Base-by-base conservation (phyloP, 1,140 invertebrate species). In the Luehdorfia chinensis region DNA sequence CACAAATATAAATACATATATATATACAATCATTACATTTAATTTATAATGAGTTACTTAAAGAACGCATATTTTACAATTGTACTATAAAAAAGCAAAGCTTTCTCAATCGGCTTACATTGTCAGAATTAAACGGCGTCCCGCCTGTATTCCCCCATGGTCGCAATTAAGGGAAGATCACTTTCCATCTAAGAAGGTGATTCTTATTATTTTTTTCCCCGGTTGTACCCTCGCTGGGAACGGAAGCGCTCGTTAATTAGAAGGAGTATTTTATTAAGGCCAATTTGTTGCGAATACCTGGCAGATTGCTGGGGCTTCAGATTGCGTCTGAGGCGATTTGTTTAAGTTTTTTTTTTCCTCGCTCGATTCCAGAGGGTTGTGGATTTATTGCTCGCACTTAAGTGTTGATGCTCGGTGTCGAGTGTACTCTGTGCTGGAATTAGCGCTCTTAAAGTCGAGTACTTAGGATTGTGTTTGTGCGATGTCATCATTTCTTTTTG, bases 211-310 rank as follows among this genome's bases (percentile, higher is more conserved):
- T 78, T 80, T 72, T 75, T n/a, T 61, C 71, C 58, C 51, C 55
- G 39, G 48, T 31, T 19, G 19, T 25, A 43, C 27, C 16, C 21
- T 11, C 28, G 36, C 6, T 31, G 18, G 27, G 18, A 8, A 28
- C 27, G 43, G 28, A 36, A 16, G 21, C 48, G 50, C 66, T 68
- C 71, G 73, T 84, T 84, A 84, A 84, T 84, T 80, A 72, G 64
- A 62, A 67, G 50, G 63, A 72, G 70, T 72, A 78, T 81, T 84
- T 84, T 81, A 78, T 84, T 79, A 73, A 65, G 66, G 66, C 59
- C 79, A 84, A 84, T 84, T 84, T 84, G 79, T 84, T 60, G 50
- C 53, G 50, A 73, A 75, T 84, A 84, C 79, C 77, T 78, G 79
- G 51, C 52, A 67, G 75, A 77, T 76, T 71, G 66, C 54, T 18